These are phyloP conservation scores for Orchestes rusci DNA, from an alignment of 2,888 invertebrate genomes.

Conservation along the genomic window DNA sequence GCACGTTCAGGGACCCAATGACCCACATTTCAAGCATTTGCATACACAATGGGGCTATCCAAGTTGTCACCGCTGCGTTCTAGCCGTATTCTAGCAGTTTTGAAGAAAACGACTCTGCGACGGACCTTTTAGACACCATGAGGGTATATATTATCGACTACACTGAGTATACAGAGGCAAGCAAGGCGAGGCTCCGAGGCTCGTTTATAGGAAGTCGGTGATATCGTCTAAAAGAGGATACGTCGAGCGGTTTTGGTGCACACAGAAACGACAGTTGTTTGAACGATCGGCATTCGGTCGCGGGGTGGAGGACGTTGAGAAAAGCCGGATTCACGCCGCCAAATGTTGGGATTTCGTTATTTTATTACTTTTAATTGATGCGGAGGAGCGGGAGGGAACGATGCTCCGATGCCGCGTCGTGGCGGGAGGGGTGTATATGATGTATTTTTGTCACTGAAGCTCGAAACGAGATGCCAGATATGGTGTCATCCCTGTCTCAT, in stretches of 20 bases:
- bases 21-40: too few relatives aligned
- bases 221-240: slow-evolving; percentile 38
- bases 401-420: not conserved
- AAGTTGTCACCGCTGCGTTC: too few relatives aligned
- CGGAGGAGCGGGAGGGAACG: slow-evolving; percentile 11
- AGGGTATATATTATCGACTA: slow-evolving; percentile 4
- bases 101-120: too few relatives aligned
- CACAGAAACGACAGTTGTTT: slow-evolving; percentile 39
- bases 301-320: slow-evolving; percentile 19
- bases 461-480: too few relatives aligned
- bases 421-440: too few relatives aligned
- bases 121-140: slow-evolving; percentile 3
- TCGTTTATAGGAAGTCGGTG: slow-evolving; percentile 40
- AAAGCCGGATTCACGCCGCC: slow-evolving; percentile 40
- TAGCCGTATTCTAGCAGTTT: too few relatives aligned
- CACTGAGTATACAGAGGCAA: too few relatives aligned
- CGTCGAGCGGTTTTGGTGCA: slow-evolving; percentile 33
- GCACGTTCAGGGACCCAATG: too few relatives aligned
- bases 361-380: slow-evolving; percentile 34
- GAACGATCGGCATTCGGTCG: slow-evolving; percentile 34
- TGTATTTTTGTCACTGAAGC: too few relatives aligned
- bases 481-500: too few relatives aligned
- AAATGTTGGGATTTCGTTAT: slow-evolving; percentile 38
- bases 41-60: too few relatives aligned
- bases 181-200: slow-evolving; percentile 9